Base-by-base conservation (phyloP, 2,888 invertebrate genomes). In the Liposcelis brunnea region DNA sequence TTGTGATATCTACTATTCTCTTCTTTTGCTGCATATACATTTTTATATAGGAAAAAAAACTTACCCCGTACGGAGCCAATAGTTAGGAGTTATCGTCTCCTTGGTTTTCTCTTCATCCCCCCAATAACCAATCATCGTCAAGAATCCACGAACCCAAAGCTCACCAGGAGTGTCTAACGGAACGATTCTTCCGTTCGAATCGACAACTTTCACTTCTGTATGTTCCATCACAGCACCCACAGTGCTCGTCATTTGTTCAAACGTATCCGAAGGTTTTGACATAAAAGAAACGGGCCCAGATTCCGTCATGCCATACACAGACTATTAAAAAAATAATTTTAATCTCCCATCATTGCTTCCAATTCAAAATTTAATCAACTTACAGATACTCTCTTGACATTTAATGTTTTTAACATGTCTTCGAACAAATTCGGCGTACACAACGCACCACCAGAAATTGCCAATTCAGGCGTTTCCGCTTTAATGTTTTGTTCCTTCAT, bases 61-160 rank as follows among this genome's bases (percentile, higher is more conserved):
- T 55, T 64, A 82, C 75, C 89, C 87, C 12, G 87, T 84, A 55
- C 69, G 72, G 16, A 87, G 66, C 90, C 91, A 93, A 19, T 79
- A 69, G 49, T 80, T 79, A 14, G 65, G 55, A 4, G 71, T 70
- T 2, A 86, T 63, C 0, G 71, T 70, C 53, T 80, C 72, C 18
- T 60, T 68, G 0, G 89, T 90, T 59, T 77, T 83, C 48, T 74
- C 74, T 2, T 75, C 72, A 49, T 89, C 85, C 11, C 71, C 69
- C 79, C 81, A 90, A 62, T 93, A 93, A 19, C 76, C 71, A 40
- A 78, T 63, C 83, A 91, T 89, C n/a, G 65, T 74, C 48, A 61
- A 63, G 61, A 85, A 87, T 0, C 86, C 85, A 19, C 85, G 67
- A 0, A 77, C 65, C 57, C 74, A 72, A 42, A 89, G 64, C 62